Evolutionary conservation across 2,113 vertebrate genomes (phyloP), one percentile per base, ranked within the genome.

Genomic region (Brachyistius frenatus): DNA sequence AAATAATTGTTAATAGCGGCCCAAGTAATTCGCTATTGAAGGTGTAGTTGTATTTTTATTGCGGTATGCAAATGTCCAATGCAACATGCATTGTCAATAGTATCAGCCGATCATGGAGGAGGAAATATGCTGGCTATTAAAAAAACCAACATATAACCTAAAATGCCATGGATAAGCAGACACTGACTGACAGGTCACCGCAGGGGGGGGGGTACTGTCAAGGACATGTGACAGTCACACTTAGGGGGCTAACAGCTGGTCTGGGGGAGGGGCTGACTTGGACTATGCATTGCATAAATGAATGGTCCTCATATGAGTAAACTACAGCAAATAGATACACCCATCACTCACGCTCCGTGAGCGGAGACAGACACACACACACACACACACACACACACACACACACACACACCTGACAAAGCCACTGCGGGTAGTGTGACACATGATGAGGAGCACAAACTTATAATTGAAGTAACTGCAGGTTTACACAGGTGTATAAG

Each of bases 181-280:
- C 62, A 69, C 1, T n/a, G n/a, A 41, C 46, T 0, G 1, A 41
- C 46, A 0, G 1, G 70, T 71, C 52, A 7, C 11, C 7, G 65
- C 36, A 11, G 50, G 39, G 55, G 7, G 39, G n/a, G 61, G 65
- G 39, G 11, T 10, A 35, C 73, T 80, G 66, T 80, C 65, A 76
- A 2, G 53, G 78, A 88, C 54, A 78, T 53, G 78, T 85, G 80
- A 74, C 81, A 76, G 68, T 70, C 23, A 23, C 23, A 23, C 23
- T 37, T 13, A 70, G 41, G 76, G 73, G 73, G 76, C 60, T 52
- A 67, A 74, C 86, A 88, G 84, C 89, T 92, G 87, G 87, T 86
- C 76, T 75, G 74, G 86, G 82, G 81, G 83, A 85, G 80, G 82
- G 87, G 84, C 14, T 77, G n/a, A 66, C 68, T 56, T 52, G 16